Percentiles rank a stretch among this genome's conserved stretches.
Evolutionary conservation across 2,797 vertebrate genomes (phyloP).

Genomic region (Muscicapa comitata): DNA sequence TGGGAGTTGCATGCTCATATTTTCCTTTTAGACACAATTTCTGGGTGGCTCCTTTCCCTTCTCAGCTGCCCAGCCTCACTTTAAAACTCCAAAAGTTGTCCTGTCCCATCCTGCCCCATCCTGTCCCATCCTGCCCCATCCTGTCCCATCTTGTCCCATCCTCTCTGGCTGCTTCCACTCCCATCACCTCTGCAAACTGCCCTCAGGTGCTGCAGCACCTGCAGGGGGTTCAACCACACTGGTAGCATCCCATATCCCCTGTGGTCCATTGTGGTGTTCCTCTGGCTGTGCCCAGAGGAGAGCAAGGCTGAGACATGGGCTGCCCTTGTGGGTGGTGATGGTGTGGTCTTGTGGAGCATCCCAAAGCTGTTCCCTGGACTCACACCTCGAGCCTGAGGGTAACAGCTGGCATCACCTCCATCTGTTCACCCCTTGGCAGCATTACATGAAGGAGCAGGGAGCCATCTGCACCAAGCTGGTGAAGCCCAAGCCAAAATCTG

Average conservation of each 20-base stretch:
- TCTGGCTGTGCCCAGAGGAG: rapidly evolving
- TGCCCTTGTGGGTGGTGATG: rapidly evolving
- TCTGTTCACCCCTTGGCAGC: constrained; percentile 67
- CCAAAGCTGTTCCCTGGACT: not conserved
- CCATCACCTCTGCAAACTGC: rapidly evolving
- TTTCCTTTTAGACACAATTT: not conserved
- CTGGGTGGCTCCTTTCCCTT: not conserved
- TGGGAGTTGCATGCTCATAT: not conserved
- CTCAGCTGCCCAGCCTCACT: not conserved
- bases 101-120: not conserved
- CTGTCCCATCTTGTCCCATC: not conserved
- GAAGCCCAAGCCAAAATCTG: constrained; percentile 86
- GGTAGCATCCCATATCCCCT: rapidly evolving
- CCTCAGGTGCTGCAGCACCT: not conserved
- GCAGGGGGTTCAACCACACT: rapidly evolving
- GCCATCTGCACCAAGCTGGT: constrained; percentile 84
- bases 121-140: too few species aligned
- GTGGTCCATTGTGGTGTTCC: rapidly evolving
- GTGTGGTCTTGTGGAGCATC: rapidly evolving
- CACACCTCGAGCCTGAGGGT: rapidly evolving
- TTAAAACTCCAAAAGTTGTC: rapidly evolving
- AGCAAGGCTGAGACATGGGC: not conserved
- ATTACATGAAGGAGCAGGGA: constrained; percentile 85
- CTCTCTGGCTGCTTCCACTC: not conserved
- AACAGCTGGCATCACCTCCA: not conserved